Conservation (phyloP, 2,113 vertebrate genomes). For the Microcebus lehilahytsara region DNA sequence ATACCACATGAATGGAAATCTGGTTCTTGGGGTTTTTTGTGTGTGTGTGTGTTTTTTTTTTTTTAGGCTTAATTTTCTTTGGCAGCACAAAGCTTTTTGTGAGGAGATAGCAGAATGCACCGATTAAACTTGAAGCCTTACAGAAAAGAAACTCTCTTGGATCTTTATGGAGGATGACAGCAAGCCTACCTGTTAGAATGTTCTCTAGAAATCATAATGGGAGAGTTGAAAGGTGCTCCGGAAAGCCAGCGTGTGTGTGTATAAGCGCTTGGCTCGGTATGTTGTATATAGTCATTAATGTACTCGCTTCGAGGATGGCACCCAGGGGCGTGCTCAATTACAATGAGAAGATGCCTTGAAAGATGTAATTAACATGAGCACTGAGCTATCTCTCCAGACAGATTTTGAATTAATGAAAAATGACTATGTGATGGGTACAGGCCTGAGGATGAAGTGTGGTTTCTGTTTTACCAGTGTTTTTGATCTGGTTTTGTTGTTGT, state of each 20-base stretch:
- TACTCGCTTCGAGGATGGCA: background rate
- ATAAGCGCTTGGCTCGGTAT: background rate
- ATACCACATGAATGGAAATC: background rate
- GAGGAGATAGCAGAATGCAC: background rate
- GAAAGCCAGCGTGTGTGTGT: background rate
- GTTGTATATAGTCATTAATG: background rate
- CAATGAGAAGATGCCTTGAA: background rate
- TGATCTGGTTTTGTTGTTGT: background rate
- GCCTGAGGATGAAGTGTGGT: background rate
- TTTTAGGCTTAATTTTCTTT: background rate
- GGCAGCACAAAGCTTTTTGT: background rate
- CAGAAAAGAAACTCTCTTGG: background rate
- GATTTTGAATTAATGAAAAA: slow-evolving; percentile 1
- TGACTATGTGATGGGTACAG: background rate
- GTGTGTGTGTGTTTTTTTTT: background rate
- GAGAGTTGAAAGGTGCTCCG: background rate
- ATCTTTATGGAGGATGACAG: slow-evolving; percentile 19
- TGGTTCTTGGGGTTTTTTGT: background rate
- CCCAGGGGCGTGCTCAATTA: background rate
- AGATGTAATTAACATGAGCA: slow-evolving; percentile 25
- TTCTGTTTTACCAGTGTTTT: background rate
- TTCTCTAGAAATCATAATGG: background rate
- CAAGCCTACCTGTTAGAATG: background rate
- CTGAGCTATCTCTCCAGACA: background rate
- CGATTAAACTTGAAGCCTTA: background rate